Evolutionary conservation across 2,113 vertebrate species (phyloP).

Genomic region (Rhinogobius similis): DNA sequence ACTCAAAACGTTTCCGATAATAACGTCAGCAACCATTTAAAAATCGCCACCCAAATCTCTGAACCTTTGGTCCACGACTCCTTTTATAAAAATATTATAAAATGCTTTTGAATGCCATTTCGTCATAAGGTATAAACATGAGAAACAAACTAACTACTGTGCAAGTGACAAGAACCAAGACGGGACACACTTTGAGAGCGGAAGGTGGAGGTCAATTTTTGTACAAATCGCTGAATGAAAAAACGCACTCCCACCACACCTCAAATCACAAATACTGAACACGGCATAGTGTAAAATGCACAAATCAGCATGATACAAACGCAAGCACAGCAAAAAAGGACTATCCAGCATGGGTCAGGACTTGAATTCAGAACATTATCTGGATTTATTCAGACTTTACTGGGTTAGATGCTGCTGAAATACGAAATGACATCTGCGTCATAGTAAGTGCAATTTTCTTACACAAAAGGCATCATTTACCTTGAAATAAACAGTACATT

Average conservation of each 20-base stretch:
- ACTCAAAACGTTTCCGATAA: conserved; percentile 46
- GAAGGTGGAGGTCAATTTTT: conserved; percentile 62
- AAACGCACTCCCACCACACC: conserved; percentile 39
- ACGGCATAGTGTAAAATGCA: conserved; percentile 45
- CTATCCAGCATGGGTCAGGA: not conserved
- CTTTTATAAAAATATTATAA: conserved; percentile 82
- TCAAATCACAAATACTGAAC: conserved; percentile 46
- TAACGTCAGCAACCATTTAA: conserved; percentile 48
- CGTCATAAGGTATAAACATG: conserved; percentile 76
- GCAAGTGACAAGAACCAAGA: conserved; percentile 75
- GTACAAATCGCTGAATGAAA: conserved; percentile 71
- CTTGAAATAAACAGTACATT: no score
- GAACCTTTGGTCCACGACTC: conserved; percentile 76
- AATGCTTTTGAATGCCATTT: conserved; percentile 74
- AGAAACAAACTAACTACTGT: conserved; percentile 76
- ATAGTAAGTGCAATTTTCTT: no score
- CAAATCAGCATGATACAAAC: conserved; percentile 24
- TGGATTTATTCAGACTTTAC: not conserved
- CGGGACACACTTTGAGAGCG: conserved; percentile 46
- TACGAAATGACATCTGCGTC: no score
- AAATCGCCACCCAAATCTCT: conserved; percentile 63
- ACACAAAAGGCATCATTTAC: no score
- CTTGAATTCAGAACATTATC: not conserved
- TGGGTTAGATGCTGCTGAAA: no score
- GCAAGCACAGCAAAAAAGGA: not conserved